These are phyloP conservation scores for Paratrypauchen microcephalus DNA, from an alignment of 2,797 vertebrate species.

Conservation along the genomic window DNA sequence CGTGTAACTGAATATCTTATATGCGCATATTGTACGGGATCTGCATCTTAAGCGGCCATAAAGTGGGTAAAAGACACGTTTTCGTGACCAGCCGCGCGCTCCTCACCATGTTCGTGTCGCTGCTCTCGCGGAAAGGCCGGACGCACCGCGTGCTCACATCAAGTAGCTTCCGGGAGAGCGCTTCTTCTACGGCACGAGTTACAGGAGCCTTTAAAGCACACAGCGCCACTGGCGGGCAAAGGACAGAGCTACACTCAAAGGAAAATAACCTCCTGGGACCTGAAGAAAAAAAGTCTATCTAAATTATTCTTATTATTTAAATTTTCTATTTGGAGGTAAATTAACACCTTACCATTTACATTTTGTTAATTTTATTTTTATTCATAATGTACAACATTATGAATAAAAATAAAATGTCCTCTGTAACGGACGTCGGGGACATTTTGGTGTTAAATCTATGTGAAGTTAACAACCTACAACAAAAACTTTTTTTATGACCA, in stretches of 20 bases:
- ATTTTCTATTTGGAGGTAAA: too few species aligned
- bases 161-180: constrained; percentile 59
- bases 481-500: too few species aligned
- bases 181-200: constrained; percentile 32
- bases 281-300: too few species aligned
- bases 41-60: rapidly evolving
- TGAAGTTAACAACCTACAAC: too few species aligned
- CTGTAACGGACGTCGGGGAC: too few species aligned
- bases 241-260: not conserved
- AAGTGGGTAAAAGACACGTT: rapidly evolving
- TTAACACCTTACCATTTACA: too few species aligned
- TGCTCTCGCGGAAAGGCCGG: constrained; percentile 73
- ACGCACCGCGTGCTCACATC: constrained; percentile 64
- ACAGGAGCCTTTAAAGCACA: not conserved
- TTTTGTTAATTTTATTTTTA: too few species aligned
- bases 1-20: not conserved
- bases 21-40: rapidly evolving
- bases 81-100: rapidly evolving
- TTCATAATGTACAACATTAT: too few species aligned
- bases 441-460: too few species aligned
- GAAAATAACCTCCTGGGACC: too few species aligned
- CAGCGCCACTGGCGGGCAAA: constrained; percentile 26
- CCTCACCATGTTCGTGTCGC: constrained; percentile 68
- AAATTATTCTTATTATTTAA: too few species aligned
- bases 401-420: too few species aligned